A percentile compares a stretch with the other conserved stretches of the same genome.
phyloP scores from a whole-genome alignment of 2,888 invertebrate species.

The Galerucella nymphaeae region DNA sequence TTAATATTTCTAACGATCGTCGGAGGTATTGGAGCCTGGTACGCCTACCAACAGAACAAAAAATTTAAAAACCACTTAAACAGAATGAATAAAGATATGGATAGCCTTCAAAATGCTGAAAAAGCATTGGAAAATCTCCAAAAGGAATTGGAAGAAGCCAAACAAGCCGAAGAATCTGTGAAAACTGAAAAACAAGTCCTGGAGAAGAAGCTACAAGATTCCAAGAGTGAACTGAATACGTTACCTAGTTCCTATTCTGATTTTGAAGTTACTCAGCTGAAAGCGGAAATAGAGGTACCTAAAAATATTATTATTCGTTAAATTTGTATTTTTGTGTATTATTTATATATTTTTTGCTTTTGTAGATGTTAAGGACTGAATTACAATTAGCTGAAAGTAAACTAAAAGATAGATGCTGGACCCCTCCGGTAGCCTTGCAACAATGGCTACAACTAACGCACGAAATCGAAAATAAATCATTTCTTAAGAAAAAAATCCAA shows the following conservation, averaged over 20 bases:
- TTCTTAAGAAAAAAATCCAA: conserved; percentile 83
- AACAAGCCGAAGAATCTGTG: conserved; percentile 84
- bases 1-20: conserved; percentile 85
- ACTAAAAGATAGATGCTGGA: conserved; percentile 89
- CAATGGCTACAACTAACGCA: conserved; percentile 96
- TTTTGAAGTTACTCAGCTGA: conserved; percentile 82
- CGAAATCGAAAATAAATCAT: conserved; percentile 92
- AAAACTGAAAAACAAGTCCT: conserved; percentile 84
- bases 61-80: conserved; percentile 86
- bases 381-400: conserved; percentile 90
- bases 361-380: conserved; percentile 81
- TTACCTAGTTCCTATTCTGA: conserved; percentile 83
- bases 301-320: background rate
- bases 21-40: conserved; percentile 90
- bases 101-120: conserved; percentile 90
- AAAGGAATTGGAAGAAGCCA: conserved; percentile 84
- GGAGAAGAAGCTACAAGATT: conserved; percentile 83
- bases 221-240: conserved; percentile 71
- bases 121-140: conserved; percentile 87
- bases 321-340: too few relatives aligned
- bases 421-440: conserved; percentile 88
- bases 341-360: conserved; percentile 16
- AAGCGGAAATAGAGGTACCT: conserved; percentile 83
- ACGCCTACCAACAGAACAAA: conserved; percentile 90
- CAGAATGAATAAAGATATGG: conserved; percentile 95